phyloP scores from a whole-genome alignment of 2,888 invertebrate genomes.

The Aleiodes alternator region DNA sequence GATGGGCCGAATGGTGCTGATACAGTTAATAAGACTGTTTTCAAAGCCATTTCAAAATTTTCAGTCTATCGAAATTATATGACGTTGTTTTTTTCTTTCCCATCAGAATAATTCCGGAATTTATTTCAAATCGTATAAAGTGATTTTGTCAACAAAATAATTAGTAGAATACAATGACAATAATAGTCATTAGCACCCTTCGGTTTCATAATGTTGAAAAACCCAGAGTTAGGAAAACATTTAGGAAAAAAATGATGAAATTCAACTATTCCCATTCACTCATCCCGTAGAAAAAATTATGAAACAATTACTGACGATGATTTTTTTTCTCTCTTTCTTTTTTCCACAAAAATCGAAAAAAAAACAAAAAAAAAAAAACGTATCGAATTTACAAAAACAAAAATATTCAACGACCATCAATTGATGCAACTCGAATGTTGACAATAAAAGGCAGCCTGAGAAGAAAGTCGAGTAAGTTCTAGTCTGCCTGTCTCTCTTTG shows the following conservation, averaged over 20 bases:
- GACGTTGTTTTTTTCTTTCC: not conserved
- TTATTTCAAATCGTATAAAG: too few relatives aligned
- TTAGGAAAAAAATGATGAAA: not conserved
- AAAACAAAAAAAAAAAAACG: slow-evolving; percentile 67
- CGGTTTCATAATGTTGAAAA: not conserved
- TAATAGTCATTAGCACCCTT: slow-evolving; percentile 7
- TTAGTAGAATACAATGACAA: slow-evolving; percentile 15
- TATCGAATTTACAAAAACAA: slow-evolving; percentile 53
- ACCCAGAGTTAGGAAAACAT: not conserved
- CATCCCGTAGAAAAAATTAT: slow-evolving; percentile 41
- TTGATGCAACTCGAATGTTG: slow-evolving; percentile 67
- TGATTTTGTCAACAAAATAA: slow-evolving; percentile 2
- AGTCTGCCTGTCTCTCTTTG: slow-evolving; percentile 62
- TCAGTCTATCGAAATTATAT: not conserved
- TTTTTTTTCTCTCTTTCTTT: slow-evolving; percentile 69
- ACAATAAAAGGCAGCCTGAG: slow-evolving; percentile 79
- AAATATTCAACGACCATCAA: slow-evolving; percentile 52
- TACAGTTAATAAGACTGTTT: slow-evolving; percentile 28
- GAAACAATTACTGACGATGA: slow-evolving; percentile 74
- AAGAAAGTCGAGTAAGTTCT: slow-evolving; percentile 82
- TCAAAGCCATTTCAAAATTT: slow-evolving; percentile 8
- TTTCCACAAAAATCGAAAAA: slow-evolving; percentile 64
- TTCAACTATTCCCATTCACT: slow-evolving; percentile 8
- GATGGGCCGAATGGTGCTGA: slow-evolving; percentile 64
- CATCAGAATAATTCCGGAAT: too few relatives aligned